phyloP scores from a whole-genome alignment of 2,113 vertebrate species.

The Oryzias curvinotus region DNA sequence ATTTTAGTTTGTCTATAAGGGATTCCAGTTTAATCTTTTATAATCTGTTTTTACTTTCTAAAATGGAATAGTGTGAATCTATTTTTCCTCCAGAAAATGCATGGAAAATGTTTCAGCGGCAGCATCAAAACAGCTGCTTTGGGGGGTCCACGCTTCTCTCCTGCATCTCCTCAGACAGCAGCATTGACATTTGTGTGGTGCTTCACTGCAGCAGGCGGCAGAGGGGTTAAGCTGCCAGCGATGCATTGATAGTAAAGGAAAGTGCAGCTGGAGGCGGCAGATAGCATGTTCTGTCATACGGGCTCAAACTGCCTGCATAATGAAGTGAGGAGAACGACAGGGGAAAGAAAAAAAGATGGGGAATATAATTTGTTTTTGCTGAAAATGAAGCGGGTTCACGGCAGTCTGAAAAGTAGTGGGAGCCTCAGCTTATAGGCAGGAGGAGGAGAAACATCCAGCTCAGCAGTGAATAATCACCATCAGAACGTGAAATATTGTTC shows the following conservation, averaged over 20 bases:
- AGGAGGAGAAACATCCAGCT: conserved; percentile 67
- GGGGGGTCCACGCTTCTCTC: conserved; percentile 29
- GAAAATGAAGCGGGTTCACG: conserved; percentile 44
- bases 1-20: no score
- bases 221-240: conserved; percentile 75
- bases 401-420: conserved; percentile 47
- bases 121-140: conserved; percentile 40
- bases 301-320: conserved; percentile 82
- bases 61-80: neutral
- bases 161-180: conserved; percentile 47
- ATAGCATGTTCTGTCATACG: conserved; percentile 81
- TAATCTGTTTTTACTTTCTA: neutral
- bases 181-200: conserved; percentile 43
- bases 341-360: conserved; percentile 37
- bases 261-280: conserved; percentile 80
- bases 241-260: conserved; percentile 74
- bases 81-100: neutral
- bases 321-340: conserved; percentile 67
- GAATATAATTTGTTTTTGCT: conserved; percentile 73
- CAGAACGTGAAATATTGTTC: conserved; percentile 34
- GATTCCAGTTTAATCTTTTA: neutral
- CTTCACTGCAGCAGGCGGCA: conserved; percentile 54
- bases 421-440: conserved; percentile 30
- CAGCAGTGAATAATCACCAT: conserved; percentile 71
- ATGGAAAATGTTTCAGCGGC: neutral